These are phyloP conservation scores for Procambarus clarkii DNA, from an alignment of 1,140 invertebrate species.

Conservation along the genomic window DNA sequence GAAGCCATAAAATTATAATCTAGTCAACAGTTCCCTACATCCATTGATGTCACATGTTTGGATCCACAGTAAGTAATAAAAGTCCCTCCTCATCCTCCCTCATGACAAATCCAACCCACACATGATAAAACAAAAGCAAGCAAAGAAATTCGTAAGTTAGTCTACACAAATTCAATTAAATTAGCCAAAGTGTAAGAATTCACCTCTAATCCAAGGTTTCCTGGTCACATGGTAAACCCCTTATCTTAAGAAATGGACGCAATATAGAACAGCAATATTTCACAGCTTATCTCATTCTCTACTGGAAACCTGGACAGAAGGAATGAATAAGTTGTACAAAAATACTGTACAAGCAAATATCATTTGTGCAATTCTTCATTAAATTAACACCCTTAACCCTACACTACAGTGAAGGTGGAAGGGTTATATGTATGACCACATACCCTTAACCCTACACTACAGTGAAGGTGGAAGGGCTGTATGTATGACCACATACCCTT, in stretches of 20 bases:
- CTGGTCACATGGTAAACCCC: background rate
- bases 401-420: no score
- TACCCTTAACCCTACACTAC: background rate
- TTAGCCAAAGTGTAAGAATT: background rate
- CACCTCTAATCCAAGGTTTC: constrained; percentile 28
- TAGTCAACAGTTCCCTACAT: background rate
- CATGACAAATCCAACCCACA: background rate
- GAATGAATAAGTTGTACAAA: constrained; percentile 48
- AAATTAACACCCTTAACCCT: no score
- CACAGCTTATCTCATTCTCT: constrained; percentile 24
- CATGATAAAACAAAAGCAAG: background rate
- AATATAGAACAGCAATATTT: constrained; percentile 36
- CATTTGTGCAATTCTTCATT: background rate
- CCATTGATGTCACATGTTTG: background rate
- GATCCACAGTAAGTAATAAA: background rate
- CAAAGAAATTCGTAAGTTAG: background rate
- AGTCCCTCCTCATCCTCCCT: background rate
- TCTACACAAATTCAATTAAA: background rate
- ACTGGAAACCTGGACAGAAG: constrained; percentile 39
- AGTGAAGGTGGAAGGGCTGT: background rate
- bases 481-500: background rate
- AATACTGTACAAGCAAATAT: constrained; percentile 50
- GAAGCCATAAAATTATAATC: background rate
- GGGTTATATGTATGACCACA: background rate
- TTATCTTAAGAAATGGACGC: constrained; percentile 48